Evolutionary conservation across 2,113 vertebrate species (phyloP).

Genomic region (Zosterops lateralis): DNA sequence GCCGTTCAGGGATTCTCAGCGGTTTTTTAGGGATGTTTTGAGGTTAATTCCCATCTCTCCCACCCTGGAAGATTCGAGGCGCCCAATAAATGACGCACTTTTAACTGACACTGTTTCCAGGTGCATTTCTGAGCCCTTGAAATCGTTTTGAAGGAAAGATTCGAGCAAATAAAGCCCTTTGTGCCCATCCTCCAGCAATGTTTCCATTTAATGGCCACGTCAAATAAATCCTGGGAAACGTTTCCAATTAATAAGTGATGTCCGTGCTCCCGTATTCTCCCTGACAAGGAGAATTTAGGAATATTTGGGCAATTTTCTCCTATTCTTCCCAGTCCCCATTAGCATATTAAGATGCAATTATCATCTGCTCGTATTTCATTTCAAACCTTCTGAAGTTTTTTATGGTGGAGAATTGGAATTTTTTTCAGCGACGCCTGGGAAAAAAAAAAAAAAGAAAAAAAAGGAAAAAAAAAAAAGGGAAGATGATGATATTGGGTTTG

Average conservation of each 20-base stretch:
- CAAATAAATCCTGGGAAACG: neutral
- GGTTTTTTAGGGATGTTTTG: neutral
- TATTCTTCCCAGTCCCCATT: slow-evolving; percentile 44
- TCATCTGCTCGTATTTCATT: slow-evolving; percentile 49
- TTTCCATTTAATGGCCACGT: neutral
- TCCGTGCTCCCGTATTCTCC: neutral
- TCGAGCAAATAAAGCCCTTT: neutral
- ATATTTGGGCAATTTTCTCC: slow-evolving; percentile 40
- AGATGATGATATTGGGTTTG: neutral
- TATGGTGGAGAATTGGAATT: neutral
- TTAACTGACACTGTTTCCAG: neutral
- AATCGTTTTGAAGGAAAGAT: neutral
- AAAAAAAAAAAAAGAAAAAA: neutral
- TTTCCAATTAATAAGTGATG: slow-evolving; percentile 37
- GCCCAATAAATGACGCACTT: neutral
- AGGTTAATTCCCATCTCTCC: neutral
- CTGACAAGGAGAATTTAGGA: slow-evolving; percentile 4
- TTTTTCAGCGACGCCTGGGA: neutral
- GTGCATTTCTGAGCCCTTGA: neutral
- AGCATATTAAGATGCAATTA: slow-evolving; percentile 52
- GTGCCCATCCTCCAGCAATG: neutral
- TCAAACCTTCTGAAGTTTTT: slow-evolving; percentile 27
- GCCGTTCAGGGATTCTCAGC: neutral
- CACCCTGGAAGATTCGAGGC: neutral
- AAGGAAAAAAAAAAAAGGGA: neutral